These are phyloP conservation scores for Bos javanicus DNA, from an alignment of 2,113 vertebrate genomes.

Conservation along the genomic window DNA sequence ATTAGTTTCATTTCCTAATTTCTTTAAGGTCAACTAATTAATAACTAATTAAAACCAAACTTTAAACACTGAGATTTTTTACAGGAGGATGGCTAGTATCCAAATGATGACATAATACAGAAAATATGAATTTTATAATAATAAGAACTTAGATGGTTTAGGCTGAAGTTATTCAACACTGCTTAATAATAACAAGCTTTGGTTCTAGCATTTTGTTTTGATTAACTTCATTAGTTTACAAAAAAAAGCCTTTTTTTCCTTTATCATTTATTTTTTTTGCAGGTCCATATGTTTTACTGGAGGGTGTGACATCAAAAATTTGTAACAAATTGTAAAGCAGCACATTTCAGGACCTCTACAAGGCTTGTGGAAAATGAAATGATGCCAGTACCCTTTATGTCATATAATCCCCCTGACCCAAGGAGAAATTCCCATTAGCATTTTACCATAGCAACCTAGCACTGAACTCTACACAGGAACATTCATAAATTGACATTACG, in stretches of 20 bases:
- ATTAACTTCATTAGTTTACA: not conserved
- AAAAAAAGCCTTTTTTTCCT: not conserved
- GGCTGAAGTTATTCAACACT: not conserved
- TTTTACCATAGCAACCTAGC: not conserved
- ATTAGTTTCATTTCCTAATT: not conserved
- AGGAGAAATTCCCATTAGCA: not conserved
- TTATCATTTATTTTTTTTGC: not conserved
- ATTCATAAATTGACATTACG: not conserved
- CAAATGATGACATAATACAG: not conserved
- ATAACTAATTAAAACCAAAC: not conserved
- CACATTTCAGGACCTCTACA: not conserved
- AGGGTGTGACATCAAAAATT: not conserved
- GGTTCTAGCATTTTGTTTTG: not conserved
- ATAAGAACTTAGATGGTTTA: not conserved
- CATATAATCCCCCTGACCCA: not conserved
- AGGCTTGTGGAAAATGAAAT: not conserved
- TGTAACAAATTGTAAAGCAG: not conserved
- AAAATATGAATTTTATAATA: not conserved
- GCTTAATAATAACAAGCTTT: not conserved
- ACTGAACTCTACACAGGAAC: not conserved
- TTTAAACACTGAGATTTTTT: not conserved
- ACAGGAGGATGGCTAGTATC: not conserved
- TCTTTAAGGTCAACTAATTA: not conserved
- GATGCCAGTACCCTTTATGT: not conserved
- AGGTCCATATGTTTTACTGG: not conserved